Percentiles rank a stretch among this genome's conserved stretches.
Conservation (phyloP, 2,797 vertebrate genomes). For the Mus minutoides region DNA sequence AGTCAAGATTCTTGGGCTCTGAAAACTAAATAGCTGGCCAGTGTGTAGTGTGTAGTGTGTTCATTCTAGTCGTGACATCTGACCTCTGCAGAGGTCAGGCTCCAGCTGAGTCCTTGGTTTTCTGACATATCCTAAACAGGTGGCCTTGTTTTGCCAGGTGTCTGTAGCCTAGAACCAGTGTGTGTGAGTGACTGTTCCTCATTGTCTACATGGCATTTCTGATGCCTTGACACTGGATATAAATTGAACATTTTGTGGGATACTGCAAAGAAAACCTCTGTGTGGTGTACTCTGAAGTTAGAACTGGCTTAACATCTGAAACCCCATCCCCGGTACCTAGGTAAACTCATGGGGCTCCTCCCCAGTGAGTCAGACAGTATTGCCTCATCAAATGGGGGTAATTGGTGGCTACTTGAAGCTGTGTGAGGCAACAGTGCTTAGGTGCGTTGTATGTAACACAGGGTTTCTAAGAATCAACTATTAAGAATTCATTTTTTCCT, state of each 20-base stretch:
- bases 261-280: neutral
- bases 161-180: neutral
- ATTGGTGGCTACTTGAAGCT: neutral
- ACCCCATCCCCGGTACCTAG: neutral
- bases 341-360: neutral
- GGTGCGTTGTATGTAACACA: accelerated
- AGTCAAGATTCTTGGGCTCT: neutral
- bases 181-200: neutral
- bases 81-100: neutral
- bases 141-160: neutral
- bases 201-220: accelerated
- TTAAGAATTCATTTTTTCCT: neutral
- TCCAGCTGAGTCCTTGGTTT: neutral
- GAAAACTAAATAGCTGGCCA: accelerated
- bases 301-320: neutral
- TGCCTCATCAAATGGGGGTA: neutral
- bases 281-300: neutral
- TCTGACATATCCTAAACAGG: neutral
- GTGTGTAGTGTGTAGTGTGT: too few species aligned
- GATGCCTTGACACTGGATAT: neutral
- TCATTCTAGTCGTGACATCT: neutral
- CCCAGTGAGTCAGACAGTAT: neutral
- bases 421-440: neutral
- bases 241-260: neutral
- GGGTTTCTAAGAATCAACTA: neutral